phyloP scores from a whole-genome alignment of 2,113 vertebrate genomes.

The Melanerpes aurifrons region DNA sequence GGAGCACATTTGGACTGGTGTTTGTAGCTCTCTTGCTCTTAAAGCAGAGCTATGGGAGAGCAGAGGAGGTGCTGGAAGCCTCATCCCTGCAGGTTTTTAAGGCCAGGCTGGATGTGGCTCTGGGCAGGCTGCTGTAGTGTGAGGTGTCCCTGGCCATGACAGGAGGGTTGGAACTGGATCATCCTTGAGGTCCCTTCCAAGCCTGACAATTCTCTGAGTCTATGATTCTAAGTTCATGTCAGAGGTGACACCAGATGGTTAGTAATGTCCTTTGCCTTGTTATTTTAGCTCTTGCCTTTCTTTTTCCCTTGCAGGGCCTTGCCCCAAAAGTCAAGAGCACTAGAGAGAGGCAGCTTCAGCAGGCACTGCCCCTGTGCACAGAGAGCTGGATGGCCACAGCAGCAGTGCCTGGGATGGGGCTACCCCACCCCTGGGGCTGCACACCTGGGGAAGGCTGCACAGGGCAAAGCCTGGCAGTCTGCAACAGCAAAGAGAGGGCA shows the following conservation, averaged over 20 bases:
- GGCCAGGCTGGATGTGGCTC: too few relatives aligned
- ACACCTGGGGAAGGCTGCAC: not conserved
- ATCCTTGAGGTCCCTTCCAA: too few relatives aligned
- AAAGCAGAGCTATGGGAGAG: not conserved
- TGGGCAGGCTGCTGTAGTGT: too few relatives aligned
- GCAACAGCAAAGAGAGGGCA: not conserved
- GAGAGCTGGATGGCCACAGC: not conserved
- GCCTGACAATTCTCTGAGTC: too few relatives aligned
- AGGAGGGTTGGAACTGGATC: too few relatives aligned
- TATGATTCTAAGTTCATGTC: not conserved
- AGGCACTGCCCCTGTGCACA: rapidly evolving
- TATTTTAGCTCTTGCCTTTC: not conserved
- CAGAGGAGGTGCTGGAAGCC: not conserved
- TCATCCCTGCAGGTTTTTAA: too few relatives aligned
- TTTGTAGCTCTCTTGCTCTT: not conserved
- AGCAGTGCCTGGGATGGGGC: rapidly evolving
- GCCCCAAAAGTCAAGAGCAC: not conserved
- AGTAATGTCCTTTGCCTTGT: not conserved
- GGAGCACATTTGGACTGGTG: not conserved
- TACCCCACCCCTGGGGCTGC: rapidly evolving
- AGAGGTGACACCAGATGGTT: not conserved
- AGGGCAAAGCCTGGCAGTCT: not conserved
- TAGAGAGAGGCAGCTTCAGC: not conserved
- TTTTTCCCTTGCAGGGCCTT: not conserved
- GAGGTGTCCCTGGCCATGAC: too few relatives aligned